Evolutionary conservation across 1,140 invertebrate genomes (phyloP).

Genomic region (Saccostrea glomerata): DNA sequence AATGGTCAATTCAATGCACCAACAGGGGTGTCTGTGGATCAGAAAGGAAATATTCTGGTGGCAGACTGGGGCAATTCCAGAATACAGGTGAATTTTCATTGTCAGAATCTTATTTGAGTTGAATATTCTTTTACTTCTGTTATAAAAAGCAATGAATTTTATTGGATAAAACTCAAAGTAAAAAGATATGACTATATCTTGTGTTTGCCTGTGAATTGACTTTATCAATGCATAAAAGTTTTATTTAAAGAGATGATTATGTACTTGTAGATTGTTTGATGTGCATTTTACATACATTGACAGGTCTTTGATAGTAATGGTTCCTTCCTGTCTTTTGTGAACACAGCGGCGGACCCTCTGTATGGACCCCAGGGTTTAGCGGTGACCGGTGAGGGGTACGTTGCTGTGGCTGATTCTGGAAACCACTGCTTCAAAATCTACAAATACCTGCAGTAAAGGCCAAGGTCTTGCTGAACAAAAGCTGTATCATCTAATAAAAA

Average conservation of each 20-base stretch:
- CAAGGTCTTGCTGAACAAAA: neutral
- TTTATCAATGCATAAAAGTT: neutral
- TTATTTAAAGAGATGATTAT: neutral
- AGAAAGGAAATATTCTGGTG: constrained; percentile 82
- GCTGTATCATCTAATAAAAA: neutral
- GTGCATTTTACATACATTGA: constrained; percentile 42
- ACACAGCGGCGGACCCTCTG: constrained; percentile 81
- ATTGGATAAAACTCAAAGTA: neutral
- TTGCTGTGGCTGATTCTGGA: constrained; percentile 83
- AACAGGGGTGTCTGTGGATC: constrained; percentile 82
- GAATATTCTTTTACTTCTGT: neutral
- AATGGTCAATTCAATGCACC: constrained; percentile 84
- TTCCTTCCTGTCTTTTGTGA: constrained; percentile 82
- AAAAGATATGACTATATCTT: neutral
- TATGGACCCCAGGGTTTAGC: constrained; percentile 83
- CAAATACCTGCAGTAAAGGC: constrained; percentile 79
- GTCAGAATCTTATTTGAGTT: neutral
- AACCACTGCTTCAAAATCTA: constrained; percentile 83
- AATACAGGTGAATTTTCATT: constrained; percentile 80
- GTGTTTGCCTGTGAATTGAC: neutral
- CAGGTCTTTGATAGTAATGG: constrained; percentile 83
- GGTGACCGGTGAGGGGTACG: constrained; percentile 79
- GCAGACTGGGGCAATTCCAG: constrained; percentile 83
- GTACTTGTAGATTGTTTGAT: neutral
- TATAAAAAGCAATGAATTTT: neutral